Evolutionary conservation across 2,888 invertebrate genomes (phyloP).

Genomic region (Melikaiella ostensackeni): DNA sequence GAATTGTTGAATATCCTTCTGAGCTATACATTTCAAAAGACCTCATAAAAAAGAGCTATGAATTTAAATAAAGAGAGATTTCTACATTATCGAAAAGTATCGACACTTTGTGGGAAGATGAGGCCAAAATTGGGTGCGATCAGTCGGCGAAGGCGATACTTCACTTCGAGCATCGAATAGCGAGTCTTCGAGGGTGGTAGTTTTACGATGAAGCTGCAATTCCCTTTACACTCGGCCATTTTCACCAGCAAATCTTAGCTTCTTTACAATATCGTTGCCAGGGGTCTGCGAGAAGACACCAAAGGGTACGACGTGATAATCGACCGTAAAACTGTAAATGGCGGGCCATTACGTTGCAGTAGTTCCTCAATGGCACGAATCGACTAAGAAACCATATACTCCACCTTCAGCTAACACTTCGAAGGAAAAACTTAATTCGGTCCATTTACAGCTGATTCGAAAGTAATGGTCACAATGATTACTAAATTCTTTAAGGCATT

Average conservation of each 20-base stretch:
- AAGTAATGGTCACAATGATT: slow-evolving; percentile 1
- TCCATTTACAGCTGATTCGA: not conserved
- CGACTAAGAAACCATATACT: slow-evolving; percentile 52
- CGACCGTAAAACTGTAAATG: slow-evolving; percentile 72
- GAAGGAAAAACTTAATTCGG: slow-evolving; percentile 33
- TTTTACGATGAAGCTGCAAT: slow-evolving; percentile 71
- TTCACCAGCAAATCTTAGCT: slow-evolving; percentile 67
- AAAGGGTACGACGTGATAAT: slow-evolving; percentile 69
- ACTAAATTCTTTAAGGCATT: not conserved
- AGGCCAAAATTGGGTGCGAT: slow-evolving; percentile 66
- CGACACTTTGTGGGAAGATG: slow-evolving; percentile 45
- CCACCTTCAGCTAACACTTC: slow-evolving; percentile 23
- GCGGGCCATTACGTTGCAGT: slow-evolving; percentile 62
- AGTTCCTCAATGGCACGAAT: slow-evolving; percentile 56
- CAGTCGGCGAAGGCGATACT: slow-evolving; percentile 57
- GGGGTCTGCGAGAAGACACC: slow-evolving; percentile 49
- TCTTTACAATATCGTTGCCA: slow-evolving; percentile 64
- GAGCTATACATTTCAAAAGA: not conserved
- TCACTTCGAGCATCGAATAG: slow-evolving; percentile 53
- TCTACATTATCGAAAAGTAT: slow-evolving; percentile 35
- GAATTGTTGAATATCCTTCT: not conserved
- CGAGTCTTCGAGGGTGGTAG: slow-evolving; percentile 56
- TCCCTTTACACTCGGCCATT: slow-evolving; percentile 68
- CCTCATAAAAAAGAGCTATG: slow-evolving; percentile 3
- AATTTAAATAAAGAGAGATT: slow-evolving; percentile 31